phyloP scores from a whole-genome alignment of 2,888 invertebrate species.

The Cylloceria caligata region DNA sequence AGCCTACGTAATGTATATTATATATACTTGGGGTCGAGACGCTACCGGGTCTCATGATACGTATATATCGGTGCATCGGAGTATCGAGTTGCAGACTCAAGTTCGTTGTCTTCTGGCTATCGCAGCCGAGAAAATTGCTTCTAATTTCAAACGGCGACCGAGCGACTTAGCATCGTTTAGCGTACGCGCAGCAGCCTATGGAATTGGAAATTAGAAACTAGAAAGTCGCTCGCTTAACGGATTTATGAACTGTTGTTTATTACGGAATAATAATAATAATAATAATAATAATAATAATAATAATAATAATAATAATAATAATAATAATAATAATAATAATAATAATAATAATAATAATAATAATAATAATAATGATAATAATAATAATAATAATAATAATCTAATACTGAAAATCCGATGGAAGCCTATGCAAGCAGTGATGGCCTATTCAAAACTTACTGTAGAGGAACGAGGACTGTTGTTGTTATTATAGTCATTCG shows the following conservation, averaged over 20 bases:
- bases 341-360: slow-evolving; percentile 30
- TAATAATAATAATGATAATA: slow-evolving; percentile 6
- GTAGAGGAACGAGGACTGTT: not conserved
- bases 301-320: slow-evolving; percentile 28
- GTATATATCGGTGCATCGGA: not conserved
- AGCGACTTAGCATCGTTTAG: slow-evolving; percentile 64
- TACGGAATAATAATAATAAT: slow-evolving; percentile 37
- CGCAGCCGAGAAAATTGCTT: slow-evolving; percentile 57
- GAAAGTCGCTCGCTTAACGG: slow-evolving; percentile 50
- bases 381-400: slow-evolving; percentile 17
- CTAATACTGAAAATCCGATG: slow-evolving; percentile 30
- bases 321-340: slow-evolving; percentile 28
- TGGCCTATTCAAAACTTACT: not conserved
- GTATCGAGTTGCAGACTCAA: slow-evolving; percentile 52
- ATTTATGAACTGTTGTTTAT: slow-evolving; percentile 40
- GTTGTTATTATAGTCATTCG: not conserved
- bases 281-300: not conserved
- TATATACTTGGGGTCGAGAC: too few relatives aligned
- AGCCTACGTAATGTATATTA: not conserved
- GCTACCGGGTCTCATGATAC: too few relatives aligned
- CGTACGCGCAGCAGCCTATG: slow-evolving; percentile 24
- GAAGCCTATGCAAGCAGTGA: not conserved
- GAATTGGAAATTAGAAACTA: slow-evolving; percentile 62
- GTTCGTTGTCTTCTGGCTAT: slow-evolving; percentile 63
- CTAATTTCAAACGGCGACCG: slow-evolving; percentile 63